Evolutionary conservation across 2,113 vertebrate genomes (phyloP).

Genomic region (Pygoscelis antarcticus): DNA sequence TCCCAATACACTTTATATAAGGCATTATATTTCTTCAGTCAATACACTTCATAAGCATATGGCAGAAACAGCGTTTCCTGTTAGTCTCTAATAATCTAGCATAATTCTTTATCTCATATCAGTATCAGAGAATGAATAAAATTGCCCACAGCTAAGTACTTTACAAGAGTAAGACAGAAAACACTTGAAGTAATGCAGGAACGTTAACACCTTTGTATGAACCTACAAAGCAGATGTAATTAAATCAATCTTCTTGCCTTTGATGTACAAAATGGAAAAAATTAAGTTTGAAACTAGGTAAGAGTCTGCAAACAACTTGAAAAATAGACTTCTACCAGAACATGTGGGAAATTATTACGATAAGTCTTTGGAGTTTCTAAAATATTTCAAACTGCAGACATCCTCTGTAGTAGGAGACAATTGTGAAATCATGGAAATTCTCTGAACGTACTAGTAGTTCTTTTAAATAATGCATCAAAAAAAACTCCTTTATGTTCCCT

Average conservation of each 20-base stretch:
- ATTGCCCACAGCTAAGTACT: not conserved
- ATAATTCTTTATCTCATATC: not conserved
- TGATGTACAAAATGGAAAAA: not conserved
- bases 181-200: not conserved
- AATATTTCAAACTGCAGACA: not conserved
- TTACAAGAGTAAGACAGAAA: not conserved
- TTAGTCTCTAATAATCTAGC: not conserved
- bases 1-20: not conserved
- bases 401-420: not conserved
- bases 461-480: not conserved
- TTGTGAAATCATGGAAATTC: not conserved
- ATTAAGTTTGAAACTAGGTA: not conserved
- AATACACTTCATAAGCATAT: not conserved
- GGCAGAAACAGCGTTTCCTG: not conserved
- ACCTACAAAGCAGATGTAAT: not conserved
- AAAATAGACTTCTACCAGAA: not conserved
- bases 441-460: not conserved
- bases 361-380: not conserved
- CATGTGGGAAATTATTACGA: accelerated
- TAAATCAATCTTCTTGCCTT: not conserved
- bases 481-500: not conserved
- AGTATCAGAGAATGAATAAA: not conserved
- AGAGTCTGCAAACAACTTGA: not conserved
- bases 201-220: not conserved
- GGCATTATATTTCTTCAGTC: not conserved